These are phyloP conservation scores for Zelleria hepariella DNA, from an alignment of 2,888 invertebrate species.

Conservation along the genomic window DNA sequence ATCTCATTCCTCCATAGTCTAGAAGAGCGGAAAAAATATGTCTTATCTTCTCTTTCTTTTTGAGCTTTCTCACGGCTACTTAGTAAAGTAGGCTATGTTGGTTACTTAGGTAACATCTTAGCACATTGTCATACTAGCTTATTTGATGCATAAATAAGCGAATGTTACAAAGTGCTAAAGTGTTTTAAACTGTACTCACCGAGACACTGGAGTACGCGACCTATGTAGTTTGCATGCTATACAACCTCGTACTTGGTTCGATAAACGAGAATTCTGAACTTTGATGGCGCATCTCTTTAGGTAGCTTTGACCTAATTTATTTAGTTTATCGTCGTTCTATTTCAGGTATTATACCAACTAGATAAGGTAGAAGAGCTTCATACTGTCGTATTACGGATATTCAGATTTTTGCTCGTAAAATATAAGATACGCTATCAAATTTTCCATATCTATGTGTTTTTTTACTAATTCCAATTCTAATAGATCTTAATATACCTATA, in stretches of 20 bases:
- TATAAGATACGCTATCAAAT: no score
- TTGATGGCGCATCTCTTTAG: conserved; percentile 23
- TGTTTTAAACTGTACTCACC: not conserved
- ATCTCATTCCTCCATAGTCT: not conserved
- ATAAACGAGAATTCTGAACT: conserved; percentile 35
- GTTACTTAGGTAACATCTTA: not conserved
- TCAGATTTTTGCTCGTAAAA: no score
- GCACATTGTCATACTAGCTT: not conserved
- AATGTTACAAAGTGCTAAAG: not conserved
- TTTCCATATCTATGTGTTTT: no score
- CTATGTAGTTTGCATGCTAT: not conserved
- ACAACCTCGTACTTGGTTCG: no score
- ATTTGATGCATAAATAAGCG: not conserved
- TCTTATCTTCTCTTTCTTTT: not conserved
- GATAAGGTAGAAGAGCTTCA: no score
- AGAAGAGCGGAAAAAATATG: not conserved
- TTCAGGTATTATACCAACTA: not conserved
- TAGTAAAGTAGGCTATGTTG: not conserved
- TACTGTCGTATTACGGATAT: no score
- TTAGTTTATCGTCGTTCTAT: not conserved
- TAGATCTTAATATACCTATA: no score
- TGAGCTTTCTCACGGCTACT: not conserved
- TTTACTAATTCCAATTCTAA: no score
- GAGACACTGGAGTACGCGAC: not conserved
- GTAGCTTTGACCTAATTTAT: conserved; percentile 25